These are phyloP conservation scores for Eclectus roratus DNA, from an alignment of 2,113 vertebrate species.

Conservation along the genomic window DNA sequence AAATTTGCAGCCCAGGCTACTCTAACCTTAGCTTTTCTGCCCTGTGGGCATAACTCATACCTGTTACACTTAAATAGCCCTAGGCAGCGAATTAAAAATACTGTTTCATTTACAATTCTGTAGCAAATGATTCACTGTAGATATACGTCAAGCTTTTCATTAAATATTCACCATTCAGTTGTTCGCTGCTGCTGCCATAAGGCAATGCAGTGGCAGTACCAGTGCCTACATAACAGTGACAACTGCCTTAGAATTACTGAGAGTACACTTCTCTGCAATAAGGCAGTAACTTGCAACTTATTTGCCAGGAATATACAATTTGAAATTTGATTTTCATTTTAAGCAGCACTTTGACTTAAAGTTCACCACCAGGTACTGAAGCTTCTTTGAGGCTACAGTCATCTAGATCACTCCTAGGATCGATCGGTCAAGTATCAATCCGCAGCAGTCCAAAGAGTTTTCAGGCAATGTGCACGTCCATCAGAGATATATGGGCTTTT, in stretches of 20 bases:
- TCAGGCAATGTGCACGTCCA: background rate
- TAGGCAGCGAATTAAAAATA: conserved; percentile 21
- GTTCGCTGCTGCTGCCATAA: background rate
- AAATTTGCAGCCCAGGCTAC: background rate
- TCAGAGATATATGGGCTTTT: background rate
- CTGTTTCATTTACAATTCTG: conserved; percentile 47
- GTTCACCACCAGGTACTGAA: background rate
- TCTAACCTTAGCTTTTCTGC: background rate
- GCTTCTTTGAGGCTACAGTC: background rate
- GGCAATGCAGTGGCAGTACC: background rate
- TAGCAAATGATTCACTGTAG: conserved; percentile 16
- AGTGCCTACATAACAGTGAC: background rate
- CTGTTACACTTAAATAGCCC: background rate
- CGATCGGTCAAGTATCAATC: background rate
- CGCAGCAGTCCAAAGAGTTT: background rate
- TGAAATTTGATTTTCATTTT: background rate
- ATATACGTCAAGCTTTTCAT: background rate
- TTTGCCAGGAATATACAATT: background rate
- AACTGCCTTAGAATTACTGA: background rate
- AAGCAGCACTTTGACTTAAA: background rate
- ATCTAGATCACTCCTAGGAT: background rate
- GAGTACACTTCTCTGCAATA: background rate
- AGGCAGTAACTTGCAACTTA: background rate
- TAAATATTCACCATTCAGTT: conserved; percentile 17
- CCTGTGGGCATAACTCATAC: background rate